Conservation (phyloP, 2,113 vertebrate genomes). For the Micromys minutus region DNA sequence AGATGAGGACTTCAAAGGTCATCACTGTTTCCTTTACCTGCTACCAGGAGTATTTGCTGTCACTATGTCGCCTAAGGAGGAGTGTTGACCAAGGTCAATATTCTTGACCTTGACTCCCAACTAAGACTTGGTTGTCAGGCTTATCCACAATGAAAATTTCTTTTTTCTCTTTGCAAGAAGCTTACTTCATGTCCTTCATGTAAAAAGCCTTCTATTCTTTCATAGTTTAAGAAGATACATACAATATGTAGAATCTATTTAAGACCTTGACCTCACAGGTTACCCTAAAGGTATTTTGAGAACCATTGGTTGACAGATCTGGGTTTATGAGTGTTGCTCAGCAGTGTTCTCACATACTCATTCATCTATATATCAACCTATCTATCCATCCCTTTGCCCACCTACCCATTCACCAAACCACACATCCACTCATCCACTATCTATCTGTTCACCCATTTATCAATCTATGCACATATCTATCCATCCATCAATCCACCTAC, state of each 20-base stretch:
- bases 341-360: not conserved
- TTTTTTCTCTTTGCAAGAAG: not conserved
- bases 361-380: not conserved
- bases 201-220: not conserved
- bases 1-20: not conserved
- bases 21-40: not conserved
- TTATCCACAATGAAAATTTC: not conserved
- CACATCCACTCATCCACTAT: not conserved
- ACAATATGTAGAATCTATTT: not conserved
- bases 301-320: not conserved
- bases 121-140: not conserved
- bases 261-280: not conserved
- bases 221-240: not conserved
- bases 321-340: not conserved
- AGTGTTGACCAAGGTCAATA: not conserved
- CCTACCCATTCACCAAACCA: not conserved
- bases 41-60: not conserved
- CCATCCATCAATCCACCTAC: not conserved
- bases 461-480: not conserved
- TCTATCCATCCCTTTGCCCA: not conserved
- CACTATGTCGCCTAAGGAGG: not conserved
- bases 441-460: no score
- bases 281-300: not conserved
- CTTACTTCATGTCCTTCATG: not conserved
- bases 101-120: not conserved